Evolutionary conservation across 2,113 vertebrate species (phyloP), one percentile per base, ranked within the genome.

Genomic region (Nothocercus nigrocapillus): DNA sequence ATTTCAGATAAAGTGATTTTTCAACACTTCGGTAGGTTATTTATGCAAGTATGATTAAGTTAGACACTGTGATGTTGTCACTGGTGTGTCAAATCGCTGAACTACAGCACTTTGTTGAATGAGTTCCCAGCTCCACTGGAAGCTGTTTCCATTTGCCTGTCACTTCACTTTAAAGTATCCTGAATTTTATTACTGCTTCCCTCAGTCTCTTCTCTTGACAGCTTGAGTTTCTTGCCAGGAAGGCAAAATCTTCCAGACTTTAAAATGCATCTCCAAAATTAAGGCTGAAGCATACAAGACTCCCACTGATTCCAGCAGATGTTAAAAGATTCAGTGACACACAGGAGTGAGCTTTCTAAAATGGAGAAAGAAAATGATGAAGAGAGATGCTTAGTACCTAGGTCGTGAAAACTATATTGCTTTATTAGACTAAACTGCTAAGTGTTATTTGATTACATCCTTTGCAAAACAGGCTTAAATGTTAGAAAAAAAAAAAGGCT

Each of bases 91-190:
- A 88, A 94, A 62, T 7, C 82, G 30, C 73, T 85, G 68, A 93
- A 73, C 38, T 88, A 21, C 22, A 68, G 75, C 6, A 16, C 27
- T 91, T 79, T 17, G 20, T 73, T 78, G 36, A 80, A 83, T 89
- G 70, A 88, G 14, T 91, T 95, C 36, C 42, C 34, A 79, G 62
- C 10, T 79, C 47, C 0, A 0, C 36, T 76, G 38, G 21, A 96
- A 96, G 30, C 11, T 13, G 40, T 76, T 88, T 94, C 30, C 28
- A 83, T 77, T 87, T 88, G 27, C 34, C 32, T 87, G 68, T 78
- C 54, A 79, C 72, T 45, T 77, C 56, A 70, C 38, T 85, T 94
- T 79, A 87, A 95, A 77, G 24, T 80, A 20, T 38, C 8, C 34
- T 70, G 53, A 45, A 34, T 80, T 90, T 90, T 82, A 92, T 51